Evolutionary conservation across 2,797 vertebrate species (phyloP), one percentile per base, ranked within the genome.

Genomic region (Pseudopleuronectes americanus): DNA sequence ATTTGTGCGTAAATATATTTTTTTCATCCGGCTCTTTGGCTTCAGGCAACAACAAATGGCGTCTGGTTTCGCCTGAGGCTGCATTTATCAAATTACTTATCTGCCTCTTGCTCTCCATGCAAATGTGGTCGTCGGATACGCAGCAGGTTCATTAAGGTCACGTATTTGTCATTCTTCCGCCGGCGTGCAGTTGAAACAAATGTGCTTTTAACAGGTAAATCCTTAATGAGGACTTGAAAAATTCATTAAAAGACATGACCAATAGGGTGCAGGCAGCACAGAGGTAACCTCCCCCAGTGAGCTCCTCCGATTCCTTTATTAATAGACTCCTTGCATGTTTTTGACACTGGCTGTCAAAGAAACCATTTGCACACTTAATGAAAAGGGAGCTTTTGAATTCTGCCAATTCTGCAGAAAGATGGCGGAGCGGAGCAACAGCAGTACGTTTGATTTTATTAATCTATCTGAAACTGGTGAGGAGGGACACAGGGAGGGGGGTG

Each of bases 321-420:
- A 89, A 90, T 90, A 86, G 69, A 80, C 52, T 78, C 16, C 17
- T 52, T 82, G 81, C 80, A 82, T 87, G 86, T 85, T 90, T 92
- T 89, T 92, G 87, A 90, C 83, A 88, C 76, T 2, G n/a, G 75
- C 85, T 87, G 87, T 89, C 90, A 92, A 85, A 86, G 76, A 83
- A 76, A 84, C 79, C 83, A 90, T 91, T 89, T 88, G 77, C 85
- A 84, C 68, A 83, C 78, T 82, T 88, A 92, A 93, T 90, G 81
- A 86, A 89, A 90, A 90, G 45, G 53, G 26, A 28, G 57, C 79
- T 68, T 74, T 80, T 68, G 66, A 66, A 80, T 88, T 86, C 78
- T 89, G 89, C 87, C 67, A 79, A 80, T 86, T 84, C 80, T 73
- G 87, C 89, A 92, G 77, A 92, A 91, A 88, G 69, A 71, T 73